Evolutionary conservation across 2,888 invertebrate genomes (phyloP), one percentile per base, ranked within the genome.

Genomic region (Didymodactylos carnosus): DNA sequence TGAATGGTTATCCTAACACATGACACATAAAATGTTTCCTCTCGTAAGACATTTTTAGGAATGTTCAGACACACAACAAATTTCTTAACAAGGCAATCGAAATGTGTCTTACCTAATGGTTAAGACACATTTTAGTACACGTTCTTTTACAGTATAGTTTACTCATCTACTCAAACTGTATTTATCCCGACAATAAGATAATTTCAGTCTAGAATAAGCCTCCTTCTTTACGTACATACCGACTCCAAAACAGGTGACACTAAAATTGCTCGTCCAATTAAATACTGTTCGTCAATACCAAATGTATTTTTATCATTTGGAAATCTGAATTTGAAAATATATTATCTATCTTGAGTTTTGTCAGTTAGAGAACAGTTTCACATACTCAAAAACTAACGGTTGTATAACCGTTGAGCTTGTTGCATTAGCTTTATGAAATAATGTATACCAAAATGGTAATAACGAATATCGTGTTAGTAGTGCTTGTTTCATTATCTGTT

Each of bases 401-500:
- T 71, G 51, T 6, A 74, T 46, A 19, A 74, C 51, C 10, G 74
- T 71, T 46, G 35, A 53, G 10, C 71, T 53, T 40, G 53, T 27
- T 29, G 43, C 43, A 39, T 39, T 39, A 6, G 62, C 69, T 71
- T 27, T 49, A 39, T 74, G 41, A n/a, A 71, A 62, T 23, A 69
- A 35, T 27, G 46, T 41, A 46, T 74, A 62, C 62, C 62, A 62
- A 62, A 62, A 62, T 62, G 62, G 62, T 10, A 29, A 10, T n/a
- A 62, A 62, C 19, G 62, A 35, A 35, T 62, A 62, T n/a, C 62
- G 78, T 78, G 77, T 81, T 80, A 35, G 77, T 77, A 19, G 82
- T 81, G 16, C 88, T 86, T 25, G 90, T 89, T 62, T 84, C 85
- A 75, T 75, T 10, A 69, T 0, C 8, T 72, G 39, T 41, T 75